Evolutionary conservation across 2,113 vertebrate species (phyloP), one percentile per base, ranked within the genome.

Genomic region (Pterocles burchelli): DNA sequence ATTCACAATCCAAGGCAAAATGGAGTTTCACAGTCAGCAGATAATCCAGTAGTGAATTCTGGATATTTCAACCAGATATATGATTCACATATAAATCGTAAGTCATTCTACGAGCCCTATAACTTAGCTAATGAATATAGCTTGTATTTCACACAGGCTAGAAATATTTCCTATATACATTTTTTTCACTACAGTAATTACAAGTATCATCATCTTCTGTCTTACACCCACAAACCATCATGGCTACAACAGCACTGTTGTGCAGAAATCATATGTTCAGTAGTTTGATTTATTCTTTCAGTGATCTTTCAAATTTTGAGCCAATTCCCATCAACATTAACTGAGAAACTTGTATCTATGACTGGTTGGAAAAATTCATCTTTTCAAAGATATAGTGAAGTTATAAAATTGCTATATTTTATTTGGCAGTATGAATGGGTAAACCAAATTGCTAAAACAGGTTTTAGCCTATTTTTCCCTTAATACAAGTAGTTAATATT

Each of bases 151-250:
- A 72, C 33, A 28, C 16, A 52, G 52, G n/a, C 61, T 92, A 45
- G 80, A 93, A 92, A 91, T 92, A 78, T 63, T 89, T 68, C 22
- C 24, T 48, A 59, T 88, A 88, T 76, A 52, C 41, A 68, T 83
- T 94, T 92, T 94, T 92, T 93, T 80, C 46, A 48, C 80, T 77
- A 26, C 71, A 49, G 19, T 51, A 70, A 29, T 72, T 88, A 62
- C 24, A 89, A 89, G 41, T 85, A 28, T 85, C 71, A 83, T 46
- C 38, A 68, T 79, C 74, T 29, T 85, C 66, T 93, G 52, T 83
- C 36, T 86, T 68, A 70, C 24, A 45, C 20, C 41, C 49, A 52
- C 33, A 77, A 83, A 43, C 45, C 18, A 6, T 59, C 43, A 29
- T 51, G 62, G 33, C 66, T 83, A 26, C 57, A 85, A 51, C 16